Evolutionary conservation across 2,888 invertebrate species (phyloP).

Genomic region (Melangyna quadrimaculata): DNA sequence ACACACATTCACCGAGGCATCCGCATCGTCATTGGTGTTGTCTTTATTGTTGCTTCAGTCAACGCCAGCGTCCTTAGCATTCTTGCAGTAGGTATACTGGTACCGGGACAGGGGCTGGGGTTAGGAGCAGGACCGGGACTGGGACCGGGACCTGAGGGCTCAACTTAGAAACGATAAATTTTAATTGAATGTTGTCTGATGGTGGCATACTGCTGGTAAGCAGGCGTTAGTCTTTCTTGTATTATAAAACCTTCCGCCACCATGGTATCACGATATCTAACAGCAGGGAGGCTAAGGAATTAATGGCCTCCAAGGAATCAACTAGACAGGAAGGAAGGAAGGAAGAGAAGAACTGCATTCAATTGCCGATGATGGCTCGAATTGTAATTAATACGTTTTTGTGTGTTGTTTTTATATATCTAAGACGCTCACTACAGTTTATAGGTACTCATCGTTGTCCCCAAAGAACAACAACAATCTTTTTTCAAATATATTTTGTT

Average conservation of each 20-base stretch:
- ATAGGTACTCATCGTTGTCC: not conserved
- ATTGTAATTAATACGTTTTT: conserved; percentile 67
- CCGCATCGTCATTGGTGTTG: conserved; percentile 7
- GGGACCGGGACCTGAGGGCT: conserved; percentile 45
- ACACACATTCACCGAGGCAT: conserved; percentile 42
- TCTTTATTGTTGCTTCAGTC: conserved; percentile 6
- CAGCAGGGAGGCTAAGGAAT: conserved; percentile 34
- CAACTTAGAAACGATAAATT: conserved; percentile 56
- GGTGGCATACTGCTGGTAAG: conserved; percentile 48
- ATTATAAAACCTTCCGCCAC: conserved; percentile 22
- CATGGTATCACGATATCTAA: not conserved
- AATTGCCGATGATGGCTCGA: conserved; percentile 53
- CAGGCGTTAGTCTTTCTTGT: conserved; percentile 38
- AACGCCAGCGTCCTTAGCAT: conserved; percentile 60
- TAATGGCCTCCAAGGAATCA: conserved; percentile 57
- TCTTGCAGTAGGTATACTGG: conserved; percentile 15
- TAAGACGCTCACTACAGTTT: not conserved
- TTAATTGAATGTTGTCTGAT: conserved; percentile 56
- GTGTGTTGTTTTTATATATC: conserved; percentile 31
- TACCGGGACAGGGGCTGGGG: not conserved
- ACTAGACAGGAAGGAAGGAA: conserved; percentile 9
- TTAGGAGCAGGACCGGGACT: not conserved
- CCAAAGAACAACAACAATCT: conserved; percentile 39
- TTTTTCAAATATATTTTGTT: conserved; percentile 43
- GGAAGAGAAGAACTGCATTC: conserved; percentile 36